Evolutionary conservation across 2,888 invertebrate species (phyloP).

Genomic region (Cyaniris semiargus): DNA sequence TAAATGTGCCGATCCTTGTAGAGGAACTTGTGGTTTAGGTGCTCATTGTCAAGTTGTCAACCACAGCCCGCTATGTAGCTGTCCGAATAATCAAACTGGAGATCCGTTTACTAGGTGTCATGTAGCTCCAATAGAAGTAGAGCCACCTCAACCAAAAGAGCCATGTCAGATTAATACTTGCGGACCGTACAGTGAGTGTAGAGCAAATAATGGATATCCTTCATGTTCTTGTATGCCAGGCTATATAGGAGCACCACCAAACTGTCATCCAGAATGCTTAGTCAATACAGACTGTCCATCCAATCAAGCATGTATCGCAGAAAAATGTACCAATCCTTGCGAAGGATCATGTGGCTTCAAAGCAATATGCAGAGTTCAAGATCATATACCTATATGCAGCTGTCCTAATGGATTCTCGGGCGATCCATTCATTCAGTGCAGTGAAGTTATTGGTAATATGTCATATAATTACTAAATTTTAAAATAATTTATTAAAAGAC

Average conservation of each 20-base stretch:
- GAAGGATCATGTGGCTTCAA: slow-evolving; percentile 89
- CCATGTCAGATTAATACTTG: slow-evolving; percentile 90
- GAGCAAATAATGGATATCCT: slow-evolving; percentile 84
- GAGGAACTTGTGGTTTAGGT: slow-evolving; percentile 85
- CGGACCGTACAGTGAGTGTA: slow-evolving; percentile 90
- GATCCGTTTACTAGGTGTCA: slow-evolving; percentile 83
- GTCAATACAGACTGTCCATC: slow-evolving; percentile 90
- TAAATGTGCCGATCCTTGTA: slow-evolving; percentile 90
- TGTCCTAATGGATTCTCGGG: slow-evolving; percentile 87
- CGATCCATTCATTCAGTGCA: slow-evolving; percentile 89
- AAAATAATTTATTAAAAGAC: slow-evolving; percentile 13
- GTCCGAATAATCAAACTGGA: slow-evolving; percentile 83
- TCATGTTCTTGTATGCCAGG: slow-evolving; percentile 88
- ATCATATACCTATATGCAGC: slow-evolving; percentile 91
- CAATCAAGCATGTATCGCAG: slow-evolving; percentile 89
- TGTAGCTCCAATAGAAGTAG: slow-evolving; percentile 51
- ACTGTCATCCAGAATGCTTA: slow-evolving; percentile 91
- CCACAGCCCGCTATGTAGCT: slow-evolving; percentile 90
- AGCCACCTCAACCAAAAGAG: slow-evolving; percentile 58
- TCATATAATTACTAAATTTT: background rate
- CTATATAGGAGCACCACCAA: slow-evolving; percentile 88
- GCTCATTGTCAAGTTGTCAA: slow-evolving; percentile 88
- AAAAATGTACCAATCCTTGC: slow-evolving; percentile 91
- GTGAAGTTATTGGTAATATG: slow-evolving; percentile 71
- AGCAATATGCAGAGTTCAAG: slow-evolving; percentile 88